Evolutionary conservation across 2,888 invertebrate species (phyloP).

Genomic region (Melanophora roralis): DNA sequence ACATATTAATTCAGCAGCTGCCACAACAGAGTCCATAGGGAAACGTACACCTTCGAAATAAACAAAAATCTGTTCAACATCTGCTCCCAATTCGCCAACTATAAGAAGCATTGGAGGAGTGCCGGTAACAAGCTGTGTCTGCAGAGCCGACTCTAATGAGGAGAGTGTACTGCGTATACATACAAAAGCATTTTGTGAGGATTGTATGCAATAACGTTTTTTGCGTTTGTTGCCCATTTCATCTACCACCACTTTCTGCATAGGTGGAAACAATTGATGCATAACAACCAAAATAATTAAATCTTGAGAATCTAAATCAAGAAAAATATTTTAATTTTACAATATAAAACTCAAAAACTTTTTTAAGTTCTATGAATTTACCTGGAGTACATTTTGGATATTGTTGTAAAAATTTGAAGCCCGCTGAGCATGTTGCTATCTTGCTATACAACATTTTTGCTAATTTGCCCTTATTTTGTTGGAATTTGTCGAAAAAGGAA

Average conservation of each 20-base stretch:
- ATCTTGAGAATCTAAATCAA: conserved; percentile 53
- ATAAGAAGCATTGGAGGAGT: conserved; percentile 48
- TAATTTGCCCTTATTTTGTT: conserved; percentile 32
- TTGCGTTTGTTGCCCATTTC: conserved; percentile 53
- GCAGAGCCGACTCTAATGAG: conserved; percentile 17
- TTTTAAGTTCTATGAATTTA: neutral
- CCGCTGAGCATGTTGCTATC: conserved; percentile 40
- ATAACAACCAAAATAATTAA: conserved; percentile 45
- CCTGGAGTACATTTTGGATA: conserved; percentile 45
- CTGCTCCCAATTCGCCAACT: conserved; percentile 48
- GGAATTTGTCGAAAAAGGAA: conserved; percentile 24
- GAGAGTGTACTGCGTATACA: conserved; percentile 36
- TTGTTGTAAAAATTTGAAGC: conserved; percentile 34
- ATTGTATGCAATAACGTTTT: conserved; percentile 50
- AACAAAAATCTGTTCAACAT: conserved; percentile 53
- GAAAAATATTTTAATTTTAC: neutral
- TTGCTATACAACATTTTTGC: conserved; percentile 44
- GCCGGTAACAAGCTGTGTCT: neutral
- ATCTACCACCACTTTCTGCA: conserved; percentile 42
- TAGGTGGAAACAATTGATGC: conserved; percentile 53
- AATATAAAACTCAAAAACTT: no score
- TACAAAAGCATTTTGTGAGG: conserved; percentile 47
- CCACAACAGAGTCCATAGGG: conserved; percentile 33
- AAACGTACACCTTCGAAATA: conserved; percentile 55
- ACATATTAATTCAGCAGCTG: conserved; percentile 45